phyloP scores from a whole-genome alignment of 2,797 vertebrate genomes.

The Masticophis lateralis region DNA sequence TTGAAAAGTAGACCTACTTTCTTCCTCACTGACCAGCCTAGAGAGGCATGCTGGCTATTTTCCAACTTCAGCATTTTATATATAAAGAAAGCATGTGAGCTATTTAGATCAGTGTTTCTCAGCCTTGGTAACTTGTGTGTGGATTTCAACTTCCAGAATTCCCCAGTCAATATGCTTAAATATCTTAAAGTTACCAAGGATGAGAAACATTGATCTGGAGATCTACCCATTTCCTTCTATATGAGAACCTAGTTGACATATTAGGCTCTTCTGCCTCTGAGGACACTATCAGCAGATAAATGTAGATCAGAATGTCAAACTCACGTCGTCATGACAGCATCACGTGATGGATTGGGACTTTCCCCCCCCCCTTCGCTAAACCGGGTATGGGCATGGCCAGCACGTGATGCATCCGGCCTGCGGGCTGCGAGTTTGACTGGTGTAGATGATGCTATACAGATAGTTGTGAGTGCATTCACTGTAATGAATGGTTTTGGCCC shows the following conservation, averaged over 20 bases:
- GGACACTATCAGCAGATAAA: neutral
- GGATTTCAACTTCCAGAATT: neutral
- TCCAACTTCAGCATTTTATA: neutral
- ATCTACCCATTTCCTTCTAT: neutral
- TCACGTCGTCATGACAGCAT: fast-evolving
- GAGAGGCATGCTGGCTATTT: neutral
- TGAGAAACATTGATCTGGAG: neutral
- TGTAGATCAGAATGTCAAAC: neutral
- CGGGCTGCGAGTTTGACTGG: too few relatives aligned
- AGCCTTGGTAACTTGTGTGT: neutral
- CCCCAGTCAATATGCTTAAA: neutral
- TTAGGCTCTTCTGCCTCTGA: neutral
- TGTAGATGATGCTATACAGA: neutral
- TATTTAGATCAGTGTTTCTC: neutral
- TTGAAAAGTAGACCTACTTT: neutral
- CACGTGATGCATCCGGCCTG: too few relatives aligned
- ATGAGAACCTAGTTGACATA: neutral
- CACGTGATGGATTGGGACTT: too few relatives aligned
- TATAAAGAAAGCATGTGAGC: neutral
- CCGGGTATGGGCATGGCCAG: too few relatives aligned
- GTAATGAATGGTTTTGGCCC: neutral
- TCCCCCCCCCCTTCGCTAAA: too few relatives aligned
- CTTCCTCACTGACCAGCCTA: neutral
- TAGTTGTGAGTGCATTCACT: neutral
- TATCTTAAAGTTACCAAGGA: neutral